Base-by-base conservation (phyloP, 2,888 invertebrate species). In the Alitta virens region DNA sequence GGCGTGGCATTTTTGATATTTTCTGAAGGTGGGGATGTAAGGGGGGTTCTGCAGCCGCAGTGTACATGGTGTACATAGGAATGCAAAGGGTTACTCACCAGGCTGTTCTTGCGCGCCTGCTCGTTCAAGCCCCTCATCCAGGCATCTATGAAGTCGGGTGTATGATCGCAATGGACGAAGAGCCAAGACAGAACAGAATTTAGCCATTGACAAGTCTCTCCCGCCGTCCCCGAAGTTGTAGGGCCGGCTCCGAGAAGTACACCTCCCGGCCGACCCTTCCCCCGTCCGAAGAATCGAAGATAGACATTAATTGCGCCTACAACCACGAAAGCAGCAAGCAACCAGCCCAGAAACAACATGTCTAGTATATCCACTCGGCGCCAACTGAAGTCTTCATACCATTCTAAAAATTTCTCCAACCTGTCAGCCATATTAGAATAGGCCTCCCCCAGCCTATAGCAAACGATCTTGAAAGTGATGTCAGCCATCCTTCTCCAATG, bases 111-210 rank as follows among this genome's bases (percentile, higher is more conserved):
- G 57, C 73, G 75, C 21, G 80, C 78, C 43, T 82, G 80, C 18
- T 83, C 82, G 68, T 83, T 83, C 33, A 83, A 71, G 16, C 81
- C 74, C 62, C 75, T 73, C 25, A 83, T 73, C 83, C 83, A 83
- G 42, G 79, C 75, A 55, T 82, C 78, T 27, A 83, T 71, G 64
- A 77, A 73, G 53, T 75, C 74, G 18, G 79, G 78, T 26, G 73
- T 72, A 42, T 69, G 65, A 60, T 76, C 69, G 64, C 77, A 77
- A 65, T 80, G 75, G 23, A 75, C 68, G 63, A 77, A 78, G 54
- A 79, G 70, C 80, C 80, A 81, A 64, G 76, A 75, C 18, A 81
- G 63, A 1, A 73, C 73, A 3, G 74, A 71, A 67, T 81, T 81
- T 50, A 81, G 64, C 81, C 81, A 81, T 54, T 73, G 71, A 43